Evolutionary conservation across 2,797 vertebrate species (phyloP).

Genomic region (Philypnodon macrostomus): DNA sequence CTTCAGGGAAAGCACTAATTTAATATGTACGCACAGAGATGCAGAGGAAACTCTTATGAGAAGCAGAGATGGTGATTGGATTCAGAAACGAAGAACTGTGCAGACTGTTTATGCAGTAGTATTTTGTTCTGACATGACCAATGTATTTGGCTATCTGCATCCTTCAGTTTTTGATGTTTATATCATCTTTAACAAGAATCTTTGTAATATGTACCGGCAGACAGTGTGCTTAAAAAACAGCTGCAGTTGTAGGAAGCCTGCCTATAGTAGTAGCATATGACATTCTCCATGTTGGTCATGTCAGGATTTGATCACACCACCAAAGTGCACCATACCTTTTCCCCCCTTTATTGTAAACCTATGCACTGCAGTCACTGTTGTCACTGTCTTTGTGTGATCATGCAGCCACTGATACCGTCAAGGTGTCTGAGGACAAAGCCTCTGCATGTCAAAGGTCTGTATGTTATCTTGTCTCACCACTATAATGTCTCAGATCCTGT

Average conservation of each 20-base stretch:
- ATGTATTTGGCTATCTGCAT: slow-evolving; percentile 19
- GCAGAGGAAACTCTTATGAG: slow-evolving; percentile 60
- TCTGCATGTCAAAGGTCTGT: not conserved
- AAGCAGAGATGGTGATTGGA: slow-evolving; percentile 33
- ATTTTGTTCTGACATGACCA: slow-evolving; percentile 29
- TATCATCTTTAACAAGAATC: slow-evolving; percentile 9
- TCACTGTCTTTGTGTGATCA: slow-evolving; percentile 46
- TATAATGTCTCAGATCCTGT: too few species aligned
- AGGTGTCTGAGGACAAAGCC: slow-evolving; percentile 6
- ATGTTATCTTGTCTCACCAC: not conserved
- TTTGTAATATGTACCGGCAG: too few species aligned
- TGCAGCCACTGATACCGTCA: slow-evolving; percentile 43
- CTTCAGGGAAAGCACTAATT: slow-evolving; percentile 69
- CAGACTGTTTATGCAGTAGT: slow-evolving; percentile 42
- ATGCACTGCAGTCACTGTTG: slow-evolving; percentile 58
- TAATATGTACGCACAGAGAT: slow-evolving; percentile 37
- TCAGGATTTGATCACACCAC: slow-evolving; percentile 16
- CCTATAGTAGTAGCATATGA: slow-evolving; percentile 12
- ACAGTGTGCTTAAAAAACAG: slow-evolving; percentile 19
- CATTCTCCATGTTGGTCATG: not conserved
- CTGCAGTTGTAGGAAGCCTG: slow-evolving; percentile 11
- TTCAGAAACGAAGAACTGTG: slow-evolving; percentile 41
- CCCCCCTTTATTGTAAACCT: slow-evolving; percentile 35
- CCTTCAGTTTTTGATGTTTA: slow-evolving; percentile 24
- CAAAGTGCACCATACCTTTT: slow-evolving; percentile 19